phyloP scores from a whole-genome alignment of 2,888 invertebrate species.

The Cheilosia urbana region DNA sequence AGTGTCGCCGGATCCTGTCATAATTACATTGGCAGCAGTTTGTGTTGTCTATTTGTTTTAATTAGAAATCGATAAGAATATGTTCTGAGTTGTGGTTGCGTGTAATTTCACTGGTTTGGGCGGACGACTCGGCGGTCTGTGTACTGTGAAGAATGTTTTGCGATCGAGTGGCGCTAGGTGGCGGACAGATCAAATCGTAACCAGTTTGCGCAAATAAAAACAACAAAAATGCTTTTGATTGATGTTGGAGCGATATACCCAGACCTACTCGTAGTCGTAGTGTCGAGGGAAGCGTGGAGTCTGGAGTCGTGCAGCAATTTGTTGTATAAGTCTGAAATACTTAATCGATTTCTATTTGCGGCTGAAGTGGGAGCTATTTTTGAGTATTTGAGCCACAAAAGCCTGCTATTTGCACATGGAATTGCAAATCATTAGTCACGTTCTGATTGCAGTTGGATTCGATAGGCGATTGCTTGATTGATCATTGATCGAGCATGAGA shows the following conservation, averaged over 20 bases:
- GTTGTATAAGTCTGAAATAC: conserved; percentile 17
- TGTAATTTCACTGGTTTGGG: conserved; percentile 65
- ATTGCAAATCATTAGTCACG: too few relatives aligned
- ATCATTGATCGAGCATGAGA: too few relatives aligned
- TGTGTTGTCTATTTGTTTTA: conserved; percentile 57
- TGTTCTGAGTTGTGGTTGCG: conserved; percentile 15
- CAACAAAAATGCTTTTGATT: conserved; percentile 39
- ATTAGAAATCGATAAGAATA: conserved; percentile 56
- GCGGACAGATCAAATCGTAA: neutral
- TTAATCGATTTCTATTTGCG: conserved; percentile 2
- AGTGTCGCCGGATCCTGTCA: conserved; percentile 68
- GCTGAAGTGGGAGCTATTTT: too few relatives aligned
- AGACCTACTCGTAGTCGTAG: too few relatives aligned
- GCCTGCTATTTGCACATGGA: too few relatives aligned
- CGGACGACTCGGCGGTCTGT: conserved; percentile 1
- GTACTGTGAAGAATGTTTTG: conserved; percentile 24
- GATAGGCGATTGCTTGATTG: too few relatives aligned
- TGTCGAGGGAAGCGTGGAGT: conserved; percentile 18
- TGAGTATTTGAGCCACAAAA: too few relatives aligned
- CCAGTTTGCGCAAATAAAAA: conserved; percentile 41
- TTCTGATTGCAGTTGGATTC: too few relatives aligned
- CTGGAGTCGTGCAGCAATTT: conserved; percentile 7
- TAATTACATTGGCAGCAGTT: conserved; percentile 45
- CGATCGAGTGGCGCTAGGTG: conserved; percentile 32
- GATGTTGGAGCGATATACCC: conserved; percentile 40